Percentiles rank a stretch among this genome's conserved stretches.
phyloP scores from a whole-genome alignment of 2,888 invertebrate genomes.

The Diachrysia chrysitis region DNA sequence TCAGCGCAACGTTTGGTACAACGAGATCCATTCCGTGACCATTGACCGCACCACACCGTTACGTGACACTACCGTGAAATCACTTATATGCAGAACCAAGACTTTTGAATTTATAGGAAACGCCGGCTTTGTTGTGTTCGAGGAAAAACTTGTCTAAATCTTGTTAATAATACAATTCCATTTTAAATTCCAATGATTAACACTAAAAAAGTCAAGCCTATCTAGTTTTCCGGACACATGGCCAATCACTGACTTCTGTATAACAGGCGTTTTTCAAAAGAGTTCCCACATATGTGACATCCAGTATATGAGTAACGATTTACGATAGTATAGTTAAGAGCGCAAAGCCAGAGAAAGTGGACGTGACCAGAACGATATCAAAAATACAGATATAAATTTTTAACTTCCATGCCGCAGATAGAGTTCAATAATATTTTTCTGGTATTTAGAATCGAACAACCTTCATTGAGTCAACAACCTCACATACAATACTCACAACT shows the following conservation, averaged over 20 bases:
- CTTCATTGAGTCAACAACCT: constrained; percentile 32
- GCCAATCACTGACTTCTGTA: background rate
- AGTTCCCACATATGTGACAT: background rate
- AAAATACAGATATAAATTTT: background rate
- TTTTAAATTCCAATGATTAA: background rate
- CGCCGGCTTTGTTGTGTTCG: constrained; percentile 16
- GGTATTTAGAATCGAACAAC: constrained; percentile 36
- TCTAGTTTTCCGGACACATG: background rate
- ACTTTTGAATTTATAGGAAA: constrained; percentile 29
- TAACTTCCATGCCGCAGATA: background rate
- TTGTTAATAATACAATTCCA: background rate
- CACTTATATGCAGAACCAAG: constrained; percentile 56
- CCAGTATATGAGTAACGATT: background rate
- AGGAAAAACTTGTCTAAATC: constrained; percentile 14
- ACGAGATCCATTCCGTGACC: constrained; percentile 66
- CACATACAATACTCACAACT: constrained; percentile 19
- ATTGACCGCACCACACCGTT: constrained; percentile 69
- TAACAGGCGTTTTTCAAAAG: background rate
- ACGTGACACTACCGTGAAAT: constrained; percentile 61
- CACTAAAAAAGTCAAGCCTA: too few relatives aligned
- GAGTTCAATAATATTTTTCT: background rate
- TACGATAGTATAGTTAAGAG: constrained; percentile 9
- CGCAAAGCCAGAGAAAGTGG: constrained; percentile 14
- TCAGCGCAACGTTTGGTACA: constrained; percentile 62
- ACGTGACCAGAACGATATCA: background rate